Evolutionary conservation across 2,113 vertebrate species (phyloP), one percentile per base, ranked within the genome.

Genomic region (Pedetes capensis): DNA sequence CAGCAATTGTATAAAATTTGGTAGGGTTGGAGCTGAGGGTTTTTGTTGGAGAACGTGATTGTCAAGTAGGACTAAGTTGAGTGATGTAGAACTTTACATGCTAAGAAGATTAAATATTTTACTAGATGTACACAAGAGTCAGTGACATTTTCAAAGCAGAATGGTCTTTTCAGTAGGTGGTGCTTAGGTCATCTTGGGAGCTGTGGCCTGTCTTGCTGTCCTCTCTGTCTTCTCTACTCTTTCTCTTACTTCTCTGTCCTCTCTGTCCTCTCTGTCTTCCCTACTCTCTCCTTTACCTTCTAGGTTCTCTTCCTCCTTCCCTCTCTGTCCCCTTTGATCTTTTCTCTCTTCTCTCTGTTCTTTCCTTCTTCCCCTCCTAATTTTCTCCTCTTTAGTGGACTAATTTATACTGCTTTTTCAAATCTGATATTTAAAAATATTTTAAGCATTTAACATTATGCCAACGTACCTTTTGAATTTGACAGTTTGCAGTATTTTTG

Each of bases 401-500:
- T 53, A 34, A 20, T 87, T 86, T 72, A 69, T 32, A 53, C 75
- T 69, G 7, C 29, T 93, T 90, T 88, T 14, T 37, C 39, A 81
- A 68, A 23, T 89, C 0, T 86, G 37, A 53, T 39, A 86, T 68
- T 69, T 57, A 85, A 78, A 89, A 81, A 11, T 74, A 78, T 61
- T 95, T 96, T 59, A 84, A 39, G 37, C 5, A 49, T 69, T 84
- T 92, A 83, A 16, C 2, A 37, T 63, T 42, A 63, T 53, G 2
- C 12, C 53, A 61, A 37, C 11, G 53, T 39, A 10, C 1, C 3
- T 59, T 74, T 95, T 55, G 11, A 88, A 91, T 34, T 87, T 64
- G 18, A 72, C 16, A 69, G 14, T 71, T 94, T 90, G n/a, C 25
- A 64, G 29, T 75, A 34, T 27, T 79, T 90, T 92, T 84, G 9